These are phyloP conservation scores for Rhopalosiphum nymphaeae DNA, from an alignment of 2,888 invertebrate genomes.

Conservation along the genomic window DNA sequence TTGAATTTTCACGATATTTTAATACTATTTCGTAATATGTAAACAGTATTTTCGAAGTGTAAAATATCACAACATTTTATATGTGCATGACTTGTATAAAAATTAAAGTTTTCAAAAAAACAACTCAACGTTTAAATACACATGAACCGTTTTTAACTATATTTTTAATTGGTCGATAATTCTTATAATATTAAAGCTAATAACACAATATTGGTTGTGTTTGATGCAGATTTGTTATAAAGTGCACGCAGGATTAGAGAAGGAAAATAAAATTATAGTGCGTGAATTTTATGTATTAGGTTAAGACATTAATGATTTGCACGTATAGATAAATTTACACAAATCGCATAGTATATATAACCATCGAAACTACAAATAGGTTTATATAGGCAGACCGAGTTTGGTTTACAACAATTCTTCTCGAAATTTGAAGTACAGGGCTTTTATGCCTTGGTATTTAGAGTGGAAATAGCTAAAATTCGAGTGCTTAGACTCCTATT, in stretches of 20 bases:
- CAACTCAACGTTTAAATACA: not conserved
- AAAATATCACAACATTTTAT: not conserved
- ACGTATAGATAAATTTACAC: too few species aligned
- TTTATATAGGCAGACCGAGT: not conserved
- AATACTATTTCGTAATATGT: not conserved
- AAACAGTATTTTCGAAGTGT: not conserved
- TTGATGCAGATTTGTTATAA: not conserved
- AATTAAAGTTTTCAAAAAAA: not conserved
- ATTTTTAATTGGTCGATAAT: not conserved
- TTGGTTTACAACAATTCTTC: not conserved
- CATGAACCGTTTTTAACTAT: not conserved
- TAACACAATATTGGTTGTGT: not conserved
- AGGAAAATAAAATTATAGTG: not conserved
- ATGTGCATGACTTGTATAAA: not conserved
- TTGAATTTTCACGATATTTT: not conserved
- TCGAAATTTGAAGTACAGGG: not conserved
- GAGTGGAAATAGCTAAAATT: conserved; percentile 25
- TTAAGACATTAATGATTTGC: not conserved
- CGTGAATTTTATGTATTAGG: not conserved
- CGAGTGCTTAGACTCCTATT: conserved; percentile 11
- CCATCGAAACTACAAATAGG: not conserved
- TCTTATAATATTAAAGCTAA: not conserved
- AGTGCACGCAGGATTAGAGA: not conserved
- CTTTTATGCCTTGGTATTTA: not conserved
- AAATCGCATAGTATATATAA: not conserved